These are phyloP conservation scores for Idaea biselata DNA, from an alignment of 2,888 invertebrate species.

Conservation along the genomic window DNA sequence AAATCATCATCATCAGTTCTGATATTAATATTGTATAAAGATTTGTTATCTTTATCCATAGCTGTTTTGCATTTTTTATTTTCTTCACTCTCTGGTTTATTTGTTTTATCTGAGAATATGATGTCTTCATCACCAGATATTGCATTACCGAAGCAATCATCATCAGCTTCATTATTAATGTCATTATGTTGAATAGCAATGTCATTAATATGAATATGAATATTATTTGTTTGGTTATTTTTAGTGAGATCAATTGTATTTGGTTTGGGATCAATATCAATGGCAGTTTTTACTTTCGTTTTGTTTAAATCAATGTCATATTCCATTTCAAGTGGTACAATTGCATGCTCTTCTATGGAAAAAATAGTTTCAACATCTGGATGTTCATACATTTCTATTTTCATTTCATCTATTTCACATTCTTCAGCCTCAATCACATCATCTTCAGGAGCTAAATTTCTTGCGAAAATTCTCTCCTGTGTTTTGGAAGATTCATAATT, in stretches of 20 bases:
- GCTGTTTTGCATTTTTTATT: constrained; percentile 11
- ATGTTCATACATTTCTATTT: constrained; percentile 12
- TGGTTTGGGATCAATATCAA: not conserved
- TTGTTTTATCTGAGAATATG: constrained; percentile 25
- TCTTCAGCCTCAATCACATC: too few relatives aligned
- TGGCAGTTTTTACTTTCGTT: not conserved
- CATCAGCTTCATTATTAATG: constrained; percentile 13
- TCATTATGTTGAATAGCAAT: constrained; percentile 13
- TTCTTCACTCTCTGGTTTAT: constrained; percentile 26
- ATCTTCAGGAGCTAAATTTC: too few relatives aligned
- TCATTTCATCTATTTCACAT: not conserved
- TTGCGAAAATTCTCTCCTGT: constrained; percentile 21
- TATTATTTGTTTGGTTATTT: constrained; percentile 2
- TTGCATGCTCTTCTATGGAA: not conserved
- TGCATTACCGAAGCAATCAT: constrained; percentile 14
- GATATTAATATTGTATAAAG: constrained; percentile 22
- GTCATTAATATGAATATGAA: constrained; percentile 11
- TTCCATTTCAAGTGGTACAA: not conserved
- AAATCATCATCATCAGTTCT: constrained; percentile 4
- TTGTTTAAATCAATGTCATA: constrained; percentile 2
- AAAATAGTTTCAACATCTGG: not conserved
- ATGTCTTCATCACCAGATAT: constrained; percentile 23
- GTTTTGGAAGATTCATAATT: constrained; percentile 21
- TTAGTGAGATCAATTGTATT: not conserved
- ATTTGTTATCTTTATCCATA: constrained; percentile 14